A percentile compares a stretch with the other conserved stretches of the same genome.
Evolutionary conservation across 2,797 vertebrate species (phyloP).

Genomic region (Vultur gryphus): DNA sequence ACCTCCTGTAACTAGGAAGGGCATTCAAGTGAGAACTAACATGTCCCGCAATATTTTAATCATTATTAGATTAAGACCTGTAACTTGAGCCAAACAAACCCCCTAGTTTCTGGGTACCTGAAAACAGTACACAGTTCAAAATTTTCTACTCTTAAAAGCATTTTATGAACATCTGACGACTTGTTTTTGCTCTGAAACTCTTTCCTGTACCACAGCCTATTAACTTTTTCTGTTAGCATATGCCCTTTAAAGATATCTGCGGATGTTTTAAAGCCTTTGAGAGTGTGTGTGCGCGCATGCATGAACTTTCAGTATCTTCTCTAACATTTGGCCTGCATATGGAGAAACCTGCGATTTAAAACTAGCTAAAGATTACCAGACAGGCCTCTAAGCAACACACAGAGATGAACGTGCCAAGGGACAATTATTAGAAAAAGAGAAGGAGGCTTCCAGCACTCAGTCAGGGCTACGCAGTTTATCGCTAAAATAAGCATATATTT

Average conservation of each 20-base stretch:
- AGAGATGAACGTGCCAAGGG: constrained; percentile 38
- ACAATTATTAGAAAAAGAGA: constrained; percentile 21
- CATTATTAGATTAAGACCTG: background rate
- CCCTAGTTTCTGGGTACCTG: background rate
- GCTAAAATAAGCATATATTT: constrained; percentile 22
- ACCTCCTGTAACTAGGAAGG: background rate
- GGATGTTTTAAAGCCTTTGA: constrained; percentile 48
- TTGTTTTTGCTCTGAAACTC: background rate
- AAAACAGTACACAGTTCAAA: background rate
- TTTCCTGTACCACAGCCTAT: background rate
- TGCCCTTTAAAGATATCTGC: background rate
- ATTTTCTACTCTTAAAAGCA: background rate
- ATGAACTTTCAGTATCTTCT: constrained; percentile 35
- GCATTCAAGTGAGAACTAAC: background rate
- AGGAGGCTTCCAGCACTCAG: background rate
- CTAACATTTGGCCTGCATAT: constrained; percentile 76
- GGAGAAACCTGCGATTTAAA: constrained; percentile 69
- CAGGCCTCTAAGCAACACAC: constrained; percentile 64
- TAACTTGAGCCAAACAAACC: background rate
- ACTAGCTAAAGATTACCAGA: constrained; percentile 67
- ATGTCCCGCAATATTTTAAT: background rate
- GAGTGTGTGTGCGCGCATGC: background rate
- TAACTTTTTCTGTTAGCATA: constrained; percentile 30
- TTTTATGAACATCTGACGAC: background rate
- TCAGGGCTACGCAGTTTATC: background rate